Percentiles rank a stretch among this genome's conserved stretches.
These are phyloP conservation scores for Melanitta fusca DNA, from an alignment of 2,797 vertebrate species.

Conservation along the genomic window DNA sequence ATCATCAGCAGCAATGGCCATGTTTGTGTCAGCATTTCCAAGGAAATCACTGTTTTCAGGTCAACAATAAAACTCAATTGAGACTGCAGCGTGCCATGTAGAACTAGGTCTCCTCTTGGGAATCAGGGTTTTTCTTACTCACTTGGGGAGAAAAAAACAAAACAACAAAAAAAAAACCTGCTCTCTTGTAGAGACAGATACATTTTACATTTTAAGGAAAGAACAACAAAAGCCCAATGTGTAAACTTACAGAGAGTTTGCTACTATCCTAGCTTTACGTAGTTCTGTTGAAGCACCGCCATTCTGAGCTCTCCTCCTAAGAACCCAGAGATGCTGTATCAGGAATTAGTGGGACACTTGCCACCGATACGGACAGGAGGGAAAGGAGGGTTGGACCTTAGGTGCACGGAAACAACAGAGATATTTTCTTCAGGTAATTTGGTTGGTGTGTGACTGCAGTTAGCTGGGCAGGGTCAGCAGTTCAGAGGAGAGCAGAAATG, in stretches of 20 bases:
- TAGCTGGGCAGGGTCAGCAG: not conserved
- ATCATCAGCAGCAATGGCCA: constrained; percentile 60
- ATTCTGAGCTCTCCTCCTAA: not conserved
- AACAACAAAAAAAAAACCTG: not conserved
- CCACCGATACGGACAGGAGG: not conserved
- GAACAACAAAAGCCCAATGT: not conserved
- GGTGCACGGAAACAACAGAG: not conserved
- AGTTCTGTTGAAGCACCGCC: not conserved
- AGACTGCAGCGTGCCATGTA: not conserved
- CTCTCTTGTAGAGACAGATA: not conserved
- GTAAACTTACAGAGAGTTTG: not conserved
- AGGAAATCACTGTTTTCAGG: constrained; percentile 67
- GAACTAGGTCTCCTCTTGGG: constrained; percentile 16
- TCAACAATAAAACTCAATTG: constrained; percentile 57
- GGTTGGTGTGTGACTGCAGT: not conserved
- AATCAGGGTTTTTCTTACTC: constrained; percentile 34
- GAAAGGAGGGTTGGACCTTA: not conserved
- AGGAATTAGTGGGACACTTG: not conserved
- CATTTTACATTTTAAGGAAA: not conserved
- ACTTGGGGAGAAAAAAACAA: not conserved
- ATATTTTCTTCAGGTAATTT: not conserved
- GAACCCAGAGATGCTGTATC: not conserved
- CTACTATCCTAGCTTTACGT: not conserved
- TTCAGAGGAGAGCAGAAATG: not conserved
- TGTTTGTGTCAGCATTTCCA: constrained; percentile 73